Percentiles rank a stretch among this genome's conserved stretches.
phyloP scores from a whole-genome alignment of 1,140 invertebrate species.

The Aradophagus sp. region DNA sequence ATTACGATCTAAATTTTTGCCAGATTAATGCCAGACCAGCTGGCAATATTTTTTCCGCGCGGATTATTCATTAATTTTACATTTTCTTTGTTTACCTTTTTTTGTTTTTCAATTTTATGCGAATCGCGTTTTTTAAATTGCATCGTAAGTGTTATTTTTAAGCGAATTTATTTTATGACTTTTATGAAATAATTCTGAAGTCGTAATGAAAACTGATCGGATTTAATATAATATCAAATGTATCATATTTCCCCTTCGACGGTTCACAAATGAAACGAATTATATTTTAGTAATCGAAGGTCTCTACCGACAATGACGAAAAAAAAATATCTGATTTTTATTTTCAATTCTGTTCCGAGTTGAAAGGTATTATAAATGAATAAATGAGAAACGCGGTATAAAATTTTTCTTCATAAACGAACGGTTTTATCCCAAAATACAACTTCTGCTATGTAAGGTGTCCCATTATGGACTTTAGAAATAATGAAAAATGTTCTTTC shows the following conservation, averaged over 20 bases:
- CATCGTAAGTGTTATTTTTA: neutral
- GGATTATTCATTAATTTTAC: too few relatives aligned
- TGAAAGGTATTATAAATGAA: conserved; percentile 47
- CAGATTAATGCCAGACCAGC: too few relatives aligned
- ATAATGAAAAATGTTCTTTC: conserved; percentile 26
- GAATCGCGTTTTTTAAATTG: too few relatives aligned
- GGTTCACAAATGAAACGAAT: conserved; percentile 30
- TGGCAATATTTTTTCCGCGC: too few relatives aligned
- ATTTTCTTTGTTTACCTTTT: too few relatives aligned
- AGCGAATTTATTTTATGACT: conserved; percentile 17
- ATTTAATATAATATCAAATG: conserved; percentile 30
- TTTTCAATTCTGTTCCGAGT: conserved; percentile 41
- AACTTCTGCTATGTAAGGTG: conserved; percentile 26
- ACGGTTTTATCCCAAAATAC: conserved; percentile 36
- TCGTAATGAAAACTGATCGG: conserved; percentile 38
- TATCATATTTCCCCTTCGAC: conserved; percentile 29
- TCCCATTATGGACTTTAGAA: conserved; percentile 28
- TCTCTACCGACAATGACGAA: conserved; percentile 28
- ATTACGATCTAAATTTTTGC: too few relatives aligned
- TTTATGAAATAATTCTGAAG: conserved; percentile 6
- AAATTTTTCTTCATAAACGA: conserved; percentile 45
- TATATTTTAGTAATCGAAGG: conserved; percentile 41
- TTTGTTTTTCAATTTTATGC: too few relatives aligned
- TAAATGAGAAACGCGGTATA: conserved; percentile 30
- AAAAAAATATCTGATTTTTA: conserved; percentile 48